Percentiles rank a stretch among this genome's conserved stretches.
Conservation (phyloP, 2,888 invertebrate species). For the Philereme transversata region DNA sequence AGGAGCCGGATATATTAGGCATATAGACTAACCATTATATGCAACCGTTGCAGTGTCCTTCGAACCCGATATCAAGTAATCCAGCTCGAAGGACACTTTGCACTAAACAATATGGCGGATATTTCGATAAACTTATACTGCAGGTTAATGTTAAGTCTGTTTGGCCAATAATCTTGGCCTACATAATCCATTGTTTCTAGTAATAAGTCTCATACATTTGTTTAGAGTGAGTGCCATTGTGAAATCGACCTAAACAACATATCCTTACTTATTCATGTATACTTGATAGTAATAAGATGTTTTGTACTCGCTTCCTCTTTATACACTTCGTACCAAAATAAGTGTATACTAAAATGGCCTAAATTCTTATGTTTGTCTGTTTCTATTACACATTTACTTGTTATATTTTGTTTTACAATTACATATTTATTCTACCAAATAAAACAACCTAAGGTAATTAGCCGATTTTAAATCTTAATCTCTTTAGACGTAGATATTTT, state of each 20-base stretch:
- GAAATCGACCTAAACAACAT: conserved; percentile 39
- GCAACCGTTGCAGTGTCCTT: conserved; percentile 1
- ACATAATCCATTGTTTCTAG: not conserved
- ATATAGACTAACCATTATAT: not conserved
- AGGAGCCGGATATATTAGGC: conserved; percentile 1
- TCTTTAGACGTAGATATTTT: conserved; percentile 21
- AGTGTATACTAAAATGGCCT: conserved; percentile 23
- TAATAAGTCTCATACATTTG: conserved; percentile 3
- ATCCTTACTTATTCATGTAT: conserved; percentile 30
- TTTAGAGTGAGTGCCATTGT: conserved; percentile 43
- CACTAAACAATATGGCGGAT: too few species aligned
- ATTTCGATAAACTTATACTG: too few species aligned
- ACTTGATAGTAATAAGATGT: conserved; percentile 27
- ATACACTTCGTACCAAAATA: conserved; percentile 31
- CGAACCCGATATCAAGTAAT: not conserved
- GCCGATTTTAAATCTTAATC: conserved; percentile 12
- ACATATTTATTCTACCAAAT: conserved; percentile 22
- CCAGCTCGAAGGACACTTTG: too few species aligned
- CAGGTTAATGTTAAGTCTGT: not conserved
- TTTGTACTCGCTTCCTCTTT: conserved; percentile 31
- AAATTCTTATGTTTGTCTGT: conserved; percentile 20
- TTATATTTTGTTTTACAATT: conserved; percentile 8
- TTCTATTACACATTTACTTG: conserved; percentile 13
- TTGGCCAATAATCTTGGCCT: conserved; percentile 5
- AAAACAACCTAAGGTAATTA: conserved; percentile 10